phyloP scores from a whole-genome alignment of 1,140 invertebrate genomes.

The Cyclina sinensis region DNA sequence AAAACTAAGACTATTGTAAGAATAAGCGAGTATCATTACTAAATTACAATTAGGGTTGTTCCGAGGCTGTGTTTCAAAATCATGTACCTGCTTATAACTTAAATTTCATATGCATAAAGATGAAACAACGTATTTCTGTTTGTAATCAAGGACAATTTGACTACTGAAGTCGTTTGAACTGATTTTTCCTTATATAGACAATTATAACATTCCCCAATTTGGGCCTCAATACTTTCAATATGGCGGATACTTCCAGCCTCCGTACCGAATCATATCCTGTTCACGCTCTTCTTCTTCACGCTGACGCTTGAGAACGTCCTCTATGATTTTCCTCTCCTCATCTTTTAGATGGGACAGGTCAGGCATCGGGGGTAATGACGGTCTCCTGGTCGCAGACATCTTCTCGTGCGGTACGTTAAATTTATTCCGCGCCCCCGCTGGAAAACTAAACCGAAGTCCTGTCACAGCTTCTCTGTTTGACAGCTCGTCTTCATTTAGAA shows the following conservation, averaged over 20 bases:
- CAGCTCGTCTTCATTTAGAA: not conserved
- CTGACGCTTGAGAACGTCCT: slow-evolving; percentile 98
- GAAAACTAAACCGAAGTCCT: slow-evolving; percentile 27
- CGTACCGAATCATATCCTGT: slow-evolving; percentile 87
- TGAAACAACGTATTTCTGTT: too few species aligned
- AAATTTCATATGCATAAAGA: too few species aligned
- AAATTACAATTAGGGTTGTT: too few species aligned
- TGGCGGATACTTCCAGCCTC: slow-evolving; percentile 45
- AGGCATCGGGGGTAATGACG: slow-evolving; percentile 90
- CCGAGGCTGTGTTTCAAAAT: too few species aligned
- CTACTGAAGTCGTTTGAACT: too few species aligned
- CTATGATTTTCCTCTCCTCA: slow-evolving; percentile 98
- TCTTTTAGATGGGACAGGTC: slow-evolving; percentile 99
- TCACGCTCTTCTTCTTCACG: slow-evolving; percentile 98
- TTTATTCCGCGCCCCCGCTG: slow-evolving; percentile 45
- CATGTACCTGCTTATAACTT: too few species aligned
- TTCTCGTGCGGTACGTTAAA: slow-evolving; percentile 34
- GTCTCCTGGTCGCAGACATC: slow-evolving; percentile 77
- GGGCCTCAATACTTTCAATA: slow-evolving; percentile 56
- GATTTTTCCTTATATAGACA: slow-evolving; percentile 29
- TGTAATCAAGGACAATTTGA: too few species aligned
- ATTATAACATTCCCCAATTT: slow-evolving; percentile 44
- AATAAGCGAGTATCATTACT: too few species aligned
- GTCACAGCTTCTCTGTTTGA: not conserved
- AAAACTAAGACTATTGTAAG: too few species aligned